Conservation (phyloP, 1,140 invertebrate species). For the Psilanteris sp. region DNA sequence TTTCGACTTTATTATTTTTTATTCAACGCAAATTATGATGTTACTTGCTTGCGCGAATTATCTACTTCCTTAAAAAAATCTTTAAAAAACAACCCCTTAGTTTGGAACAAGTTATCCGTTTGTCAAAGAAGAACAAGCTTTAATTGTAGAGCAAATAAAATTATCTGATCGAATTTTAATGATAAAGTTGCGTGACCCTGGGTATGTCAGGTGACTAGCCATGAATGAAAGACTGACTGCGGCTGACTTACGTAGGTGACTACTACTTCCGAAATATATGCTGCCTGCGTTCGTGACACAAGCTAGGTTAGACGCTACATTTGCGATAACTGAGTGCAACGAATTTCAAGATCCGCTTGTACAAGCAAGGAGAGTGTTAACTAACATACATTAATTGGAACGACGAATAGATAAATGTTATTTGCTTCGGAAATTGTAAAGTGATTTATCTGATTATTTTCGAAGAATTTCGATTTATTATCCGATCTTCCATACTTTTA, state of each 20-base stretch:
- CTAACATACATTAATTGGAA: conserved; percentile 25
- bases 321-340: conserved; percentile 40
- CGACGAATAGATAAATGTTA: conserved; percentile 15
- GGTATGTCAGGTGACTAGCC: conserved; percentile 27
- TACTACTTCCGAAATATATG: conserved; percentile 43
- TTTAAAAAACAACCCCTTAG: conserved; percentile 7
- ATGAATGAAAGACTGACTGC: conserved; percentile 22
- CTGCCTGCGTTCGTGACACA: conserved; percentile 34
- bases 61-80: conserved; percentile 6
- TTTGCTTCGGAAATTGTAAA: conserved; percentile 4
- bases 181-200: conserved; percentile 69
- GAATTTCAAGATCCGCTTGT: conserved; percentile 36
- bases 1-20: conserved; percentile 3
- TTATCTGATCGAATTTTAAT: conserved; percentile 79
- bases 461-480: too few species aligned
- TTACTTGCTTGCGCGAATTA: conserved; percentile 5
- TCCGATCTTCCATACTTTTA: too few species aligned
- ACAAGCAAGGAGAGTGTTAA: conserved; percentile 17
- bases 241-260: conserved; percentile 57
- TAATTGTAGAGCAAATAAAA: conserved; percentile 75
- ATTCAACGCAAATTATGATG: conserved; percentile 11
- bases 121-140: conserved; percentile 64
- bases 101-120: conserved; percentile 9
- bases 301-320: conserved; percentile 31
- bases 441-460: too few species aligned